These are phyloP conservation scores for Erebia ligea DNA, from an alignment of 2,888 invertebrate species.

Conservation along the genomic window DNA sequence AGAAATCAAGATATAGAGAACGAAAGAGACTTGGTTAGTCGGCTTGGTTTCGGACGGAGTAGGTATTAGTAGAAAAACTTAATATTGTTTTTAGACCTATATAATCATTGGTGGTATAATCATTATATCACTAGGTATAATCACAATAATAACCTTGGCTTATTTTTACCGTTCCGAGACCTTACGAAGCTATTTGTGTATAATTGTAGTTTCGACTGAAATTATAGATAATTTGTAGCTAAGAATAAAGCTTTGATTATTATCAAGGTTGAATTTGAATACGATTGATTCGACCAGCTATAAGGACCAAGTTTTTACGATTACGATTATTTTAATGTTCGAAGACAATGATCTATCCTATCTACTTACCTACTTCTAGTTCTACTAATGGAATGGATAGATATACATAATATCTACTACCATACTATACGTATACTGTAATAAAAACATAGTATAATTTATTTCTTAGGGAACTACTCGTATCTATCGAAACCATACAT, in stretches of 20 bases:
- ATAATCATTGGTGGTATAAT: neutral
- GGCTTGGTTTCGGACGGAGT: neutral
- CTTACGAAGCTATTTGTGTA: constrained; percentile 21
- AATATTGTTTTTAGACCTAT: neutral
- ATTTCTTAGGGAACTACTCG: no score
- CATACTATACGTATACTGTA: no score
- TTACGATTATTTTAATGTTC: neutral
- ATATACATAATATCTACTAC: no score
- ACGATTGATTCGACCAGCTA: constrained; percentile 4
- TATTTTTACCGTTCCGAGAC: neutral
- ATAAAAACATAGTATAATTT: no score
- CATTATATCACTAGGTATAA: neutral
- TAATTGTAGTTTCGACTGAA: constrained; percentile 26
- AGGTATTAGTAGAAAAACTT: neutral
- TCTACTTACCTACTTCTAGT: no score
- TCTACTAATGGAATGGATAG: no score
- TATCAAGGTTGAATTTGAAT: constrained; percentile 31
- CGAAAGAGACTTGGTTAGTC: no score
- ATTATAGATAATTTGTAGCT: constrained; percentile 25
- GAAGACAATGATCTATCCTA: no score
- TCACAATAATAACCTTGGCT: neutral
- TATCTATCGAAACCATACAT: no score
- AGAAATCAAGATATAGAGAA: no score
- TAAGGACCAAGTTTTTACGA: neutral
- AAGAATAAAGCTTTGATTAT: constrained; percentile 20